Evolutionary conservation across 2,888 invertebrate genomes (phyloP).

Genomic region (Ormyrus nitidulus): DNA sequence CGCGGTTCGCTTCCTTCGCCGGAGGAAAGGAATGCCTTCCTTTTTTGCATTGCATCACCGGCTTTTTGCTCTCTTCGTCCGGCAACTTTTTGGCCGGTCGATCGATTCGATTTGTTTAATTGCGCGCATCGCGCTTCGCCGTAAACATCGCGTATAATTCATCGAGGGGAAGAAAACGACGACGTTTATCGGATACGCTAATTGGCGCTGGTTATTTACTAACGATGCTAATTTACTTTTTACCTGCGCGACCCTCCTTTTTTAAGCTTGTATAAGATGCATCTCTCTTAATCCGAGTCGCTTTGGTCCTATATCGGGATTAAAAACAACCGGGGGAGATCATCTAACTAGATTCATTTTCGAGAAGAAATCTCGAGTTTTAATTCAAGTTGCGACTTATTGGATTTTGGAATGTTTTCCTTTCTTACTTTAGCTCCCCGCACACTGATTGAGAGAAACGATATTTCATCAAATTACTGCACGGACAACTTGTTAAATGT

Average conservation of each 20-base stretch:
- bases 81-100: not conserved
- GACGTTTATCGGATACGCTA: constrained; percentile 58
- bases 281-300: not conserved
- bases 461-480: too few species aligned
- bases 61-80: not conserved
- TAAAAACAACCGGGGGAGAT: not conserved
- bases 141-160: constrained; percentile 35
- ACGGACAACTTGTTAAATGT: not conserved
- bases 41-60: constrained; percentile 3
- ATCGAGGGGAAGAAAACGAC: constrained; percentile 46
- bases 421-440: too few species aligned
- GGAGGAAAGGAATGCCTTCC: not conserved
- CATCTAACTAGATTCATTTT: not conserved
- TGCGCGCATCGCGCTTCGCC: not conserved
- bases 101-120: not conserved
- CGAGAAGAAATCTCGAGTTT: too few species aligned
- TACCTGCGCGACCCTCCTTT: constrained; percentile 27
- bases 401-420: too few species aligned
- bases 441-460: too few species aligned
- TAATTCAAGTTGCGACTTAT: too few species aligned
- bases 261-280: not conserved
- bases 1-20: not conserved
- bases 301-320: not conserved
- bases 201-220: constrained; percentile 60
- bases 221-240: constrained; percentile 61